phyloP scores from a whole-genome alignment of 2,888 invertebrate genomes.

The Cordylochernes scorpioides region DNA sequence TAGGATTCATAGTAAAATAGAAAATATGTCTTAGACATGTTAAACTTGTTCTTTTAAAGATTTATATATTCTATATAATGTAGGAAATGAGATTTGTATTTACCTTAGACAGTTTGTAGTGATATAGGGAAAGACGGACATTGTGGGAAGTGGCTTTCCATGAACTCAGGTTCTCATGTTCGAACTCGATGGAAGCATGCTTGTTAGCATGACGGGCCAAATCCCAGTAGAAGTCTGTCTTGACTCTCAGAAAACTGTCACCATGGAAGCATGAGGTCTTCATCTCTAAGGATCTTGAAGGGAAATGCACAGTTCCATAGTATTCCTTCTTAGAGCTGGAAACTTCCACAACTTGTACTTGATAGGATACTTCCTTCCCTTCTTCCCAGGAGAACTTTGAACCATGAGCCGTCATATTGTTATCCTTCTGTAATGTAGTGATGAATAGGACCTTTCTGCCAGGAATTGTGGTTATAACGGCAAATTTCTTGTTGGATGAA shows the following conservation, averaged over 20 bases:
- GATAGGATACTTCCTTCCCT: constrained; percentile 6
- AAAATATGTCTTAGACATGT: no score
- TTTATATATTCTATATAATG: background rate
- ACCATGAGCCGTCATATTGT: constrained; percentile 4
- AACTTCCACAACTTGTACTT: constrained; percentile 5
- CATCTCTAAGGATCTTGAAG: constrained; percentile 8
- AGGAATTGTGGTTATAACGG: no score
- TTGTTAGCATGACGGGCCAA: constrained; percentile 7
- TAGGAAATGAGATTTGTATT: background rate
- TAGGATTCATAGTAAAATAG: no score
- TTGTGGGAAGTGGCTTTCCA: constrained; percentile 4
- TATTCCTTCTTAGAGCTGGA: constrained; percentile 5
- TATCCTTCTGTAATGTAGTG: constrained; percentile 4
- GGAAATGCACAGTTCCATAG: constrained; percentile 8
- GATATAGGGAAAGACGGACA: constrained; percentile 5
- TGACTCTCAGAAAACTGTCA: constrained; percentile 3
- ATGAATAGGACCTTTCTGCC: constrained; percentile 5
- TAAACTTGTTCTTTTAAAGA: no score
- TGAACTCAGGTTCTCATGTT: constrained; percentile 6
- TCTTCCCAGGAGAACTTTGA: constrained; percentile 10
- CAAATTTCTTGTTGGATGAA: no score
- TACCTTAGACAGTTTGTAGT: constrained; percentile 8
- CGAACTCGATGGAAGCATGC: constrained; percentile 5
- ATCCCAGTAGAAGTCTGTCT: constrained; percentile 11
- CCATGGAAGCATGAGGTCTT: constrained; percentile 6